Conservation (phyloP, 1,140 invertebrate species). For the Steinernema khuongi region DNA sequence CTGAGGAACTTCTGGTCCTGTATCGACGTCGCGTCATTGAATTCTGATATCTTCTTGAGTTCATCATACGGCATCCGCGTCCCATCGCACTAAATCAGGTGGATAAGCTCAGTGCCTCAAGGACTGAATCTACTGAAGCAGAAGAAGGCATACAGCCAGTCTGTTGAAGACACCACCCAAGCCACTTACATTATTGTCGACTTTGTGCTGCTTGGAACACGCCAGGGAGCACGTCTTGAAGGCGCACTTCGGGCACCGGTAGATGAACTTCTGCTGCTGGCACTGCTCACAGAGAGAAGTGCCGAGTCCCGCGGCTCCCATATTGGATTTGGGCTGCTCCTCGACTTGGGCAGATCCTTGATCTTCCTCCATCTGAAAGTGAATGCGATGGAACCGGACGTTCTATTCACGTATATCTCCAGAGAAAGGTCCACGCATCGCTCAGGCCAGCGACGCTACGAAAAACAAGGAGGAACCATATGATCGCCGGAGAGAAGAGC, state of each 20-base stretch:
- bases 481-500: too few species aligned
- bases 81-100: slow-evolving; percentile 29
- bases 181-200: slow-evolving; percentile 26
- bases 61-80: slow-evolving; percentile 18
- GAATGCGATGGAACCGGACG: too few species aligned
- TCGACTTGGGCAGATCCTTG: too few species aligned
- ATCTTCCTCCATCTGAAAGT: too few species aligned
- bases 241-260: slow-evolving; percentile 30
- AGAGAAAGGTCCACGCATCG: too few species aligned
- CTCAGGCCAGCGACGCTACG: too few species aligned
- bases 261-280: background rate
- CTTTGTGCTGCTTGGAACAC: slow-evolving; percentile 29
- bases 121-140: too few species aligned
- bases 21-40: slow-evolving; percentile 24
- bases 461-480: too few species aligned
- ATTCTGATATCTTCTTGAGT: slow-evolving; percentile 17
- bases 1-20: slow-evolving; percentile 28
- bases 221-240: slow-evolving; percentile 23
- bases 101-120: too few species aligned
- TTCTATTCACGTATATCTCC: too few species aligned
- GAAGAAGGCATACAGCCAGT: too few species aligned
- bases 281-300: slow-evolving; percentile 1
- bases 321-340: too few species aligned
- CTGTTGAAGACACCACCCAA: background rate
- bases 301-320: background rate